Base-by-base conservation (phyloP, 2,888 invertebrate species). In the Volucella zonaria region DNA sequence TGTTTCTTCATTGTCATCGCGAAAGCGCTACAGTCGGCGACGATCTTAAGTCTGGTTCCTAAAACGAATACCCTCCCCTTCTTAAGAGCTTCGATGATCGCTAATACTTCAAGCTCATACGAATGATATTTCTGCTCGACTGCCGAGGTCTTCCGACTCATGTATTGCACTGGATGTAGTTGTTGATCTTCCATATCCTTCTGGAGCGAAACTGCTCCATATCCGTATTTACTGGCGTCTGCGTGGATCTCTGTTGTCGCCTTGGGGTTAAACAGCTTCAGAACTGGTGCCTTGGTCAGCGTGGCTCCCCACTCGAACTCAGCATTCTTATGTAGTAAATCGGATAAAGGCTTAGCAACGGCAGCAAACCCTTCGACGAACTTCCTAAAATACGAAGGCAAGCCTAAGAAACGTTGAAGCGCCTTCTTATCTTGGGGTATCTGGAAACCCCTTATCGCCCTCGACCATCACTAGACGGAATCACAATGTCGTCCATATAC, bases 21-120 rank as follows among this genome's bases (percentile, higher is more conserved):
- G 62, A 90, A 89, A 3, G 89, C 88, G 42, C 83, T 68, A 61
- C 89, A 90, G 77, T 90, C 89, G 1, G 89, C 89, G 8, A 89
- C 76, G 23, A 90, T 88, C 71, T 88, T 89, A 61, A 89, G 88
- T 45, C 80, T 64, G 12, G 79, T 64, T 11, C 89, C 89, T 18
- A 89, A 62, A 8, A 90, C 73, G 71, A 90, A 90, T 0, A 88
- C 83, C n/a, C 89, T 64, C 70, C 66, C 74, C 12, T 75, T 86
- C 15, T 86, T 81, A 8, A 81, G 45, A 1, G 81, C 78, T 18
- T 56, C 23, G 14, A 86, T 58, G n/a, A 80, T 58, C 8, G 85
- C 80, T 6, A 74, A 14, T 6, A 73, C 73, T 15, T 82, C 78
- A 0, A 79, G 62, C 59, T 90, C 89, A 66, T 90, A 90, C 40